A percentile compares a stretch with the other conserved stretches of the same genome.
phyloP scores from a whole-genome alignment of 1,140 invertebrate species.

The Gryllus bimaculatus region DNA sequence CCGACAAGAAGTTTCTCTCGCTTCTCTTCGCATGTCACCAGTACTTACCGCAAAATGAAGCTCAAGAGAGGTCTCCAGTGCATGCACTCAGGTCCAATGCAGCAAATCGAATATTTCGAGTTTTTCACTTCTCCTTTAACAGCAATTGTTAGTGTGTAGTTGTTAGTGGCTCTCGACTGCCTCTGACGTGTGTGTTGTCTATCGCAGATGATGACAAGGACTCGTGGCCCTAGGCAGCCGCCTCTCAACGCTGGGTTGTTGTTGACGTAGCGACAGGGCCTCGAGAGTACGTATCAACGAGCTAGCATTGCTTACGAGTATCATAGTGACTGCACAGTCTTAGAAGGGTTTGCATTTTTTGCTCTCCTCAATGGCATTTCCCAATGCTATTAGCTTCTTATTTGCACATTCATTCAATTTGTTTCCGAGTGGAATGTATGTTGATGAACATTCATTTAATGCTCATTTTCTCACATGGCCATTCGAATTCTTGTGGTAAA shows the following conservation, averaged over 20 bases:
- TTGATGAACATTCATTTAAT: no score
- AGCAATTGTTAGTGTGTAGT: neutral
- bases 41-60: neutral
- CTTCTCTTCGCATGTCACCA: neutral
- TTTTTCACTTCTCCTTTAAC: neutral
- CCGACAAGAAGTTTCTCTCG: no score
- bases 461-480: no score
- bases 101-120: no score
- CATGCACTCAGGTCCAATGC: no score
- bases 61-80: neutral
- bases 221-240: neutral
- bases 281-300: neutral
- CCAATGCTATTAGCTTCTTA: no score
- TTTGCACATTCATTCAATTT: no score
- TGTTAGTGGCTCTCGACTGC: no score
- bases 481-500: no score
- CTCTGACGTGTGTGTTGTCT: neutral
- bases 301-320: neutral
- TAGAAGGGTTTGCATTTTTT: no score
- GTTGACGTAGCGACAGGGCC: neutral
- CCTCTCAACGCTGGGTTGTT: neutral
- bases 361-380: no score
- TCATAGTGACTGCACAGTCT: neutral
- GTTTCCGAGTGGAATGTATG: no score
- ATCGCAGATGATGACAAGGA: slow-evolving; percentile 3